Conservation (phyloP, 2,888 invertebrate species). For the Camptogramma bilineatum region DNA sequence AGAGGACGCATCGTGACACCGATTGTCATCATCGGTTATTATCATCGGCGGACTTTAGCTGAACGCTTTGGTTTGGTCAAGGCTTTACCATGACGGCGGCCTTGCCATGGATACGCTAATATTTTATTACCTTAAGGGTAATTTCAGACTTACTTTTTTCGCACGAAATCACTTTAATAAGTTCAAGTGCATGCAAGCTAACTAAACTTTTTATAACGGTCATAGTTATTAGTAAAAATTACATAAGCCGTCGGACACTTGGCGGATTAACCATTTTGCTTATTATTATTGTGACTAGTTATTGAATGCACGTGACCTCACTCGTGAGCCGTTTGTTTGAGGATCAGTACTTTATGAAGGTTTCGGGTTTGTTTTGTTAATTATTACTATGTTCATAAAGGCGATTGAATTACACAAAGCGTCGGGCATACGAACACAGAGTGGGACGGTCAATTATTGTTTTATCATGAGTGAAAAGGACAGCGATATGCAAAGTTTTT, state of each 20-base stretch:
- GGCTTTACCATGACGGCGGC: too few species aligned
- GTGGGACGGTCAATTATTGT: too few species aligned
- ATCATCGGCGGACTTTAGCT: too few species aligned
- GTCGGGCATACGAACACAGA: not conserved
- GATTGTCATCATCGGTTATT: too few species aligned
- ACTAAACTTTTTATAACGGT: not conserved
- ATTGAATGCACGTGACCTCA: slow-evolving; percentile 37
- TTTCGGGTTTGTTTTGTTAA: slow-evolving; percentile 1
- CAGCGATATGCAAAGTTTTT: too few species aligned
- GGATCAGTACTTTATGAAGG: slow-evolving; percentile 11
- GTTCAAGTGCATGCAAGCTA: not conserved
- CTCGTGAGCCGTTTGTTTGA: slow-evolving; percentile 15
- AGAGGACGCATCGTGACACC: too few species aligned
- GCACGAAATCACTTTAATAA: not conserved
- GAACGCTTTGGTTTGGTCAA: too few species aligned
- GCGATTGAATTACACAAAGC: not conserved
- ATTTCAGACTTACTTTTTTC: too few species aligned
- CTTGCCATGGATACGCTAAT: too few species aligned
- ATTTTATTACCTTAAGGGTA: too few species aligned
- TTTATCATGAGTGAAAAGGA: too few species aligned
- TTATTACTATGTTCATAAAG: not conserved
- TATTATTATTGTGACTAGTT: slow-evolving; percentile 40
- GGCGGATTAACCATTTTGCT: slow-evolving; percentile 41
- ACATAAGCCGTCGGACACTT: slow-evolving; percentile 54
- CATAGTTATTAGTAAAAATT: slow-evolving; percentile 4